Base-by-base conservation (phyloP, 2,888 invertebrate genomes). In the Drosophila demipolita region DNA sequence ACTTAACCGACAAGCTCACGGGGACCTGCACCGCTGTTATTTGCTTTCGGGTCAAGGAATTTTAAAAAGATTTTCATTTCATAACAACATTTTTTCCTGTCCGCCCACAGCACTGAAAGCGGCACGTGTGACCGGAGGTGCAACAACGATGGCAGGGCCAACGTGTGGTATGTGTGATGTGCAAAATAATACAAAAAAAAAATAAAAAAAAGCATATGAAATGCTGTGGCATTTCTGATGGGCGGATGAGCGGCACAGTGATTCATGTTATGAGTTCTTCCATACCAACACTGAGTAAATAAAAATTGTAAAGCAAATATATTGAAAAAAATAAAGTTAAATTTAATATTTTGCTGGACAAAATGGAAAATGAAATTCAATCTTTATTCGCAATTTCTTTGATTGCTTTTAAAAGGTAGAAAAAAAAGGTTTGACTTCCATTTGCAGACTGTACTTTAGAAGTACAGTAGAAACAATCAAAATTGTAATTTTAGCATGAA, bases 31-130 rank as follows among this genome's bases (percentile, higher is more conserved):
- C 40, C 72, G 48, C 66, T 78, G 62, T 58, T 76, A 82, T 87
- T 84, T 87, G 87, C 83, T 79, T 81, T 79, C 68, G 83, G 86
- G 85, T 80, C 83, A 87, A 72, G 82, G 83, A 70, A 86, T 86
- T 80, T 74, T 74, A 66, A 73, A 80, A 80, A 79, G 82, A 87
- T 82, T 85, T 85, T 85, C 70, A 87, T 87, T 83, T 86, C 75
- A 86, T 78, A 84, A 83, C 74, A 78, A 62, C 71, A 73, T 80
- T 73, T 75, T 69, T 72, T 49, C 8, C 23, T n/a, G 63, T 33
- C 48, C 62, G 55, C 67, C 71, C 76, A 53, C 73, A 72, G 53
- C 72, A 66, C 48, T 26, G 8, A 49, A 26, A 8, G 59, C 71
- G 71, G 52, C 77, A 67, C 72, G 79, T 72, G 67, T 67, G 61